Evolutionary conservation across 2,888 invertebrate genomes (phyloP), one percentile per base, ranked within the genome.

Genomic region (Pyrocoelia pectoralis): DNA sequence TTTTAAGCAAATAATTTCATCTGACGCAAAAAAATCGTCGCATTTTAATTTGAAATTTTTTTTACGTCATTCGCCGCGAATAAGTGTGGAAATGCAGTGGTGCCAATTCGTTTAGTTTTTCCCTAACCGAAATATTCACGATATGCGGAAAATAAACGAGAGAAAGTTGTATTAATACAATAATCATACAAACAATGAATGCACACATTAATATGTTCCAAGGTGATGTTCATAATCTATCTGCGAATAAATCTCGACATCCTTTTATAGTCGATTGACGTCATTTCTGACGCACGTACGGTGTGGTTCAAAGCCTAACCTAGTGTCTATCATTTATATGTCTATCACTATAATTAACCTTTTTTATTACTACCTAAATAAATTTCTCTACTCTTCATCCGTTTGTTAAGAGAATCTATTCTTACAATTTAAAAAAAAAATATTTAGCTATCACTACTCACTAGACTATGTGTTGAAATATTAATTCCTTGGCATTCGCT

Each of bases 241-340:
- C 60, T 56, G 55, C 17, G 65, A 53, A 65, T 67, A 60, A 66
- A 68, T 66, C 65, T 67, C 58, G 59, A 70, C 67, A 70, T 71
- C 71, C 71, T 70, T 70, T 68, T 70, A 70, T 70, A 70, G 69
- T 55, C 63, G 66, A 72, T 72, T 72, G 72, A 72, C 72, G 72
- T 72, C 72, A 72, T 68, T 57, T 53, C 56, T 72, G 72, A 72
- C 72, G 72, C 71, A 72, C 69, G 65, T 49, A 69, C 63, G 40
- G 59, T 55, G 62, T 56, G 63, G 68, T 63, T 66, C 65, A 58
- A 61, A 60, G 61, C 60, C 68, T 61, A 60, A 61, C 65, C 61
- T 53, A 65, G 55, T 60, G 60, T 60, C 65, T 61, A 43, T 61
- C 54, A 57, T 56, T 65, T 56, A 52, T 56, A 51, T 48, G 50